Evolutionary conservation across 2,888 invertebrate genomes (phyloP), one percentile per base, ranked within the genome.

Genomic region (Lydus trimaculatus): DNA sequence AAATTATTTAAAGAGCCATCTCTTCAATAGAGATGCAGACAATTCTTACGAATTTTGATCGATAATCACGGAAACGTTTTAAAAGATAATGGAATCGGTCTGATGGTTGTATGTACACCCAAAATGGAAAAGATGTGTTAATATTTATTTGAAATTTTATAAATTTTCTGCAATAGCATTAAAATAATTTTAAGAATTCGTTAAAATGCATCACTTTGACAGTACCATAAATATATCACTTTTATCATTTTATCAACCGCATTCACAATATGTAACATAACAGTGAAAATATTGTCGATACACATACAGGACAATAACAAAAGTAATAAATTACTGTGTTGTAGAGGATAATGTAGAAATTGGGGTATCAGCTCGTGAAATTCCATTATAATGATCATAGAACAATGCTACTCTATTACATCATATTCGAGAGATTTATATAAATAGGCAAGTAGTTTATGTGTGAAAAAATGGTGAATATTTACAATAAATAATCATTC

Each of bases 361-460:
- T 31, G 23, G 61, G 61, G 20, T 39, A 61, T 61, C 17, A 61
- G 36, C 39, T 61, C 31, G 61, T 61, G 61, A 61, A 61, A 61
- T 33, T 36, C 61, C 61, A 61, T 61, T 61, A 61, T 61, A 31
- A 31, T 61, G 13, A 61, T 23, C 61, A 61, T 39, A 33, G 36
- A 39, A 36, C 39, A 25, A 39, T 36, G 20, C n/a, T 8, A 9
- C 48, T 20, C 20, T 43, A 20, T 48, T 11, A 13, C 25, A 25
- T 25, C 25, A 15, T 13, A 5, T 56, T 5, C 25, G 25, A 23
- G 25, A 56, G 56, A 56, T 56, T 56, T 25, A 52, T 52, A 23
- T 23, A 11, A 52, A 52, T 52, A 52, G 48, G 9, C n/a, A 23
- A 33, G 17, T 60, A 36, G 13, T 31, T 13, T 33, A 7, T 20